Evolutionary conservation across 2,888 invertebrate species (phyloP), one percentile per base, ranked within the genome.

Genomic region (Morpho achilles): DNA sequence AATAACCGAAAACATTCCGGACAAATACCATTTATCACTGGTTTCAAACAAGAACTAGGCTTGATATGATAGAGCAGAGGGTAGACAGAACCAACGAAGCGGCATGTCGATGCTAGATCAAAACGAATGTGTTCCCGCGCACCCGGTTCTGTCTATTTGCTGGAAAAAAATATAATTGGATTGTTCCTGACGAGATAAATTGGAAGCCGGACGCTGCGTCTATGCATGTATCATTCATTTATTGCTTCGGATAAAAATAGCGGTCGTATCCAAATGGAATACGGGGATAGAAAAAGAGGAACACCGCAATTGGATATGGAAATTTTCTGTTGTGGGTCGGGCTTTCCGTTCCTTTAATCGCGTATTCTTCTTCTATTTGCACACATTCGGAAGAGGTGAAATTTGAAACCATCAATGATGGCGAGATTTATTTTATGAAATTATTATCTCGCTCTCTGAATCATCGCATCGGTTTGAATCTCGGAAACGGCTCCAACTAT

Each of bases 141-240:
- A 71, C 75, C 67, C 69, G 63, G 61, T 52, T 60, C 67, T 79
- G 79, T 78, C 80, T 78, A 79, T 82, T 80, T 79, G 76, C 77
- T 73, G 75, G 80, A 79, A 62, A 83, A 62, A 83, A 82, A 83
- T 79, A 81, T 84, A 85, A 85, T 85, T 85, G 84, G 83, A 80
- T 81, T 79, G 81, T 80, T 79, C 75, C 79, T 79, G 79, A 77
- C 79, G 79, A 78, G 73, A 83, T 82, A 84, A 82, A 84, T 82
- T 84, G 80, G 74, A 74, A 54, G 70, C 67, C 73, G 67, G 73
- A 73, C 72, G 67, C 65, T 71, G 52, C 70, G 48, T 53, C 70
- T 72, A 69, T 73, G 73, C 71, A 71, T 67, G 73, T 70, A 68
- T 73, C 73, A 69, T 70, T 68, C 73, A 72, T 75, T 76, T 75